These are phyloP conservation scores for Zoanthus sociatus DNA, from an alignment of 92 coral and sea anemone genomes.

Conservation along the genomic window DNA sequence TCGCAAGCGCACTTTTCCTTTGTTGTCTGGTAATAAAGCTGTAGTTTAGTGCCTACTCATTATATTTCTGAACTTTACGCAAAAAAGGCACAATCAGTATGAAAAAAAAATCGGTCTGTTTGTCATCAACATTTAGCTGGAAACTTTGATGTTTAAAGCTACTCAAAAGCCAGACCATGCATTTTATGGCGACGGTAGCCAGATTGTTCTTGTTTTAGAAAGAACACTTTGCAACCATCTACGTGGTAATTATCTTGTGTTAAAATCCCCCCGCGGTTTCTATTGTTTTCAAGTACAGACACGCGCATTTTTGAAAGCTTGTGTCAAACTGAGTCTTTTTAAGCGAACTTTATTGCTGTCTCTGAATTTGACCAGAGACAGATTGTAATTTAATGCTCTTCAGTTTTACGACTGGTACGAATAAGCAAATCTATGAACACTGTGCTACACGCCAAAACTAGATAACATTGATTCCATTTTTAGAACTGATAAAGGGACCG, in stretches of 20 bases:
- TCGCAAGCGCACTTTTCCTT: not conserved
- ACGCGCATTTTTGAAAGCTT: not conserved
- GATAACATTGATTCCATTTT: not conserved
- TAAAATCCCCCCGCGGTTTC: not conserved
- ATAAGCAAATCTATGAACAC: not conserved
- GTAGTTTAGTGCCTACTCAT: not conserved
- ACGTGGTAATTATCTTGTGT: not conserved
- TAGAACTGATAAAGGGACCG: not conserved
- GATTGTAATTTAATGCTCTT: not conserved
- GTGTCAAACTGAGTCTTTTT: not conserved
- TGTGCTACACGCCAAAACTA: not conserved
- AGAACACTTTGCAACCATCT: not conserved
- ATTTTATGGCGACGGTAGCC: not conserved
- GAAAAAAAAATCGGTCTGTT: too few relatives aligned
- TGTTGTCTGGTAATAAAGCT: not conserved
- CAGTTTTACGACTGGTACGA: not conserved
- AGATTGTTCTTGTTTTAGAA: not conserved
- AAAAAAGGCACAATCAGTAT: not conserved
- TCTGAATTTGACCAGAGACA: not conserved
- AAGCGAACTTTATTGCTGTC: not conserved
- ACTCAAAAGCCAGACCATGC: constrained; percentile 35
- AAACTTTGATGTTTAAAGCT: not conserved
- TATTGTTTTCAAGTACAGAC: constrained; percentile 9
- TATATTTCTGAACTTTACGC: not conserved
- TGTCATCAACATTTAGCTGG: not conserved